Conservation (phyloP, 2,113 vertebrate genomes). For the Pterocles gutturalis region DNA sequence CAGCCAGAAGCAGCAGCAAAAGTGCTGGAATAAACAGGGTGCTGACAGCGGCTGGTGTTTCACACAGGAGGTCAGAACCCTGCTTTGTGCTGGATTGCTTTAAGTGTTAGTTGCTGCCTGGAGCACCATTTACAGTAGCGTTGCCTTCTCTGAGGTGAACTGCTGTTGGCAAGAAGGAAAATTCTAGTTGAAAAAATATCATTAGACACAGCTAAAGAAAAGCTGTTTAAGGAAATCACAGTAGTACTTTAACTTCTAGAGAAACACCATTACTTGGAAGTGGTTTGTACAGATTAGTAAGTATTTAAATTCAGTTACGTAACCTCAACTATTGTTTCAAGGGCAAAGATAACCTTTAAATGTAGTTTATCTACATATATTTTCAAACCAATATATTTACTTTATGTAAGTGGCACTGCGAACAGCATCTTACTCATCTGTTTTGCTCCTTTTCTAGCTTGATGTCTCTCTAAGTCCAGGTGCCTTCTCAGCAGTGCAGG, state of each 20-base stretch:
- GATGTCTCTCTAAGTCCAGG: background rate
- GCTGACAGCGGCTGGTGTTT: slow-evolving; percentile 30
- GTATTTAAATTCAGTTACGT: background rate
- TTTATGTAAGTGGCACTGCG: background rate
- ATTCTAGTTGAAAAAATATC: background rate
- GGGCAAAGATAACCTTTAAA: background rate
- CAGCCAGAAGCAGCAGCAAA: background rate
- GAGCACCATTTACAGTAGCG: background rate
- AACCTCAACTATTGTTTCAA: background rate
- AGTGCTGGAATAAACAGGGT: slow-evolving; percentile 4
- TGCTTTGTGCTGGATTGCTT: background rate
- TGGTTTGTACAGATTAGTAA: background rate
- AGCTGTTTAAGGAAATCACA: background rate
- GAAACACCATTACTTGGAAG: background rate
- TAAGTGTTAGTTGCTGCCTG: slow-evolving; percentile 28
- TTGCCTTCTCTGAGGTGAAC: background rate
- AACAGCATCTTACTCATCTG: background rate
- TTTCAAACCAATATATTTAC: background rate
- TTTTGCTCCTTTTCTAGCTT: background rate
- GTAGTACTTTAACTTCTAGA: background rate
- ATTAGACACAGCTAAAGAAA: background rate
- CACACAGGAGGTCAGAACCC: background rate
- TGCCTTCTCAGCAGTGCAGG: background rate
- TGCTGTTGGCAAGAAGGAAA: slow-evolving; percentile 24
- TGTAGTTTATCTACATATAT: background rate